Evolutionary conservation across 1,140 invertebrate species (phyloP).

Genomic region (Euwallacea fornicatus): DNA sequence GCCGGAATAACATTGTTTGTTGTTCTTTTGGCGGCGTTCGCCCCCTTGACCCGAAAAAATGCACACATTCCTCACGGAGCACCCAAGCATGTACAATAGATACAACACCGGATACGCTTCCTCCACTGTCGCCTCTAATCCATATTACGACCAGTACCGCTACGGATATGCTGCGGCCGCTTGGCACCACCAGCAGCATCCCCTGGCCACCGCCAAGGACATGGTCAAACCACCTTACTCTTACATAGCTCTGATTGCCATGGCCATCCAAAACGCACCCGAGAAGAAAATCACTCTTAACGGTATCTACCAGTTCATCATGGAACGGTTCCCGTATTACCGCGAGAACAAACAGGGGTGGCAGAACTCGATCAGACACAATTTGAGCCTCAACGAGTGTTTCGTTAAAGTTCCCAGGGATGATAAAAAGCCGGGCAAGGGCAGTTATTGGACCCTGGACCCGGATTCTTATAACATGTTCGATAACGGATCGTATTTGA

Average conservation of each 20-base stretch:
- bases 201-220: constrained; percentile 70
- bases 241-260: constrained; percentile 97
- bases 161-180: constrained; percentile 72
- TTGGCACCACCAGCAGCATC: constrained; percentile 68
- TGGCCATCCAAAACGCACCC: constrained; percentile 94
- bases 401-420: constrained; percentile 93
- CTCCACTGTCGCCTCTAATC: constrained; percentile 55
- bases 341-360: constrained; percentile 95
- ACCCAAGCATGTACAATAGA: constrained; percentile 74
- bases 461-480: constrained; percentile 98
- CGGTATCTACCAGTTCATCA: constrained; percentile 98
- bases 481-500: constrained; percentile 93
- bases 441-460: constrained; percentile 96
- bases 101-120: constrained; percentile 46
- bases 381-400: constrained; percentile 97
- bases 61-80: constrained; percentile 83
- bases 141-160: constrained; percentile 73
- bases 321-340: constrained; percentile 97
- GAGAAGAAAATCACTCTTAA: constrained; percentile 95
- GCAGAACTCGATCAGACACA: constrained; percentile 96
- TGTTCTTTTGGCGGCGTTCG: constrained; percentile 45
- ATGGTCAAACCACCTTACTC: constrained; percentile 97
- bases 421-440: constrained; percentile 95
- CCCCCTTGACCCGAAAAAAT: constrained; percentile 56
- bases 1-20: constrained; percentile 46